Conservation (phyloP, 2,797 vertebrate species). For the Enteromius trimaculatus region DNA sequence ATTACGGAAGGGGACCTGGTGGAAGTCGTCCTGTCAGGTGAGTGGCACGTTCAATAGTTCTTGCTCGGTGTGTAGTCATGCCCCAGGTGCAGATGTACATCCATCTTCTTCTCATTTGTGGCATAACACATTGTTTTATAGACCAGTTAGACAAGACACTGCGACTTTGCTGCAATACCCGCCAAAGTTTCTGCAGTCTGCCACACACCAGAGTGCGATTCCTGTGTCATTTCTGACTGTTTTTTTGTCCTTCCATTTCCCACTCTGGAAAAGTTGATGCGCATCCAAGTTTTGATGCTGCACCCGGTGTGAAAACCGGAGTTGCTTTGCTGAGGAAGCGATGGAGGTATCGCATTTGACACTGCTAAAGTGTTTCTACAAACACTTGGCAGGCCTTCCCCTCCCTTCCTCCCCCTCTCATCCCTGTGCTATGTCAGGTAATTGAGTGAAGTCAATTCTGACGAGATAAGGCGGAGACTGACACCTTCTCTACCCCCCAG, state of each 20-base stretch:
- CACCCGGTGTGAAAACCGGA: constrained; percentile 56
- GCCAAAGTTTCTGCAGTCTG: constrained; percentile 29
- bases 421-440: constrained; percentile 58
- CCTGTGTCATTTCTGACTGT: constrained; percentile 46
- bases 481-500: constrained; percentile 45
- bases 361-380: constrained; percentile 67
- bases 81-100: neutral
- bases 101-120: neutral
- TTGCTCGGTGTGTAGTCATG: neutral
- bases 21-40: constrained; percentile 96
- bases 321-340: constrained; percentile 58
- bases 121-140: constrained; percentile 9
- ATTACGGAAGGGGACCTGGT: constrained; percentile 96
- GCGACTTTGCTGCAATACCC: constrained; percentile 10
- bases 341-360: constrained; percentile 63
- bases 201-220: constrained; percentile 31
- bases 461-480: constrained; percentile 49
- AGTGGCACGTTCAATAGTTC: constrained; percentile 8
- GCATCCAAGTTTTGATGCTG: constrained; percentile 59
- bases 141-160: constrained; percentile 17
- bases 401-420: constrained; percentile 44
- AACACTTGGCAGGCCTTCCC: constrained; percentile 61
- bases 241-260: constrained; percentile 42
- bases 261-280: constrained; percentile 56
- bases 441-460: constrained; percentile 57